phyloP scores from a whole-genome alignment of 2,113 vertebrate genomes.

The Oenanthe melanoleuca region DNA sequence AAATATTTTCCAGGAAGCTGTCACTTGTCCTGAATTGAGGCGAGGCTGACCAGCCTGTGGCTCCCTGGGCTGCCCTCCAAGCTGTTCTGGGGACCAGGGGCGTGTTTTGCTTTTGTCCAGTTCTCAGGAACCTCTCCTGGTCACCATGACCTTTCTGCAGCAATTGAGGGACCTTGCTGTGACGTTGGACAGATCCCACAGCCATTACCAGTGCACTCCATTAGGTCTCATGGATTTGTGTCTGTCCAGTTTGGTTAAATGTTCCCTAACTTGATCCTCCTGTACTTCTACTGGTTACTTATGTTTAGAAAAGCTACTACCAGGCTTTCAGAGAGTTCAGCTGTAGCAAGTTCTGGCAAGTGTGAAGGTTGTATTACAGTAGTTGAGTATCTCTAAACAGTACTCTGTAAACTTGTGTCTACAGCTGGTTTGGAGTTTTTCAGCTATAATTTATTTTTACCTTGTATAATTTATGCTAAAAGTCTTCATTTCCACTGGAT shows the following conservation, averaged over 20 bases:
- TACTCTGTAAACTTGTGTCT: not conserved
- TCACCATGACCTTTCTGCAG: not conserved
- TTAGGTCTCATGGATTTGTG: not conserved
- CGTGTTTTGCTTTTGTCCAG: not conserved
- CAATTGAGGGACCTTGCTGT: not conserved
- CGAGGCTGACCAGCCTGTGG: not conserved
- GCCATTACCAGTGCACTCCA: not conserved
- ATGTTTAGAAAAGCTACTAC: not conserved
- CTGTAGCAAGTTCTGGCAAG: not conserved
- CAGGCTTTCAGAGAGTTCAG: not conserved
- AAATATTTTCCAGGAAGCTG: not conserved
- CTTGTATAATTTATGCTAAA: not conserved
- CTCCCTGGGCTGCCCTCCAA: not conserved
- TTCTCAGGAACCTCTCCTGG: not conserved
- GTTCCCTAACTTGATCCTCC: not conserved
- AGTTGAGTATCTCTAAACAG: not conserved
- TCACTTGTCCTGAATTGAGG: not conserved
- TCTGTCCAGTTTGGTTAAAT: not conserved
- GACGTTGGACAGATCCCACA: not conserved
- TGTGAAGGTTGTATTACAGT: not conserved
- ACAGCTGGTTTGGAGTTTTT: not conserved
- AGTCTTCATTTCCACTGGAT: not conserved
- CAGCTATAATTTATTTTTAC: not conserved
- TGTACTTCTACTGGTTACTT: not conserved
- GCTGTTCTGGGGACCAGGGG: not conserved